These are phyloP conservation scores for Nannospalax galili DNA, from an alignment of 2,113 vertebrate species.

Conservation along the genomic window DNA sequence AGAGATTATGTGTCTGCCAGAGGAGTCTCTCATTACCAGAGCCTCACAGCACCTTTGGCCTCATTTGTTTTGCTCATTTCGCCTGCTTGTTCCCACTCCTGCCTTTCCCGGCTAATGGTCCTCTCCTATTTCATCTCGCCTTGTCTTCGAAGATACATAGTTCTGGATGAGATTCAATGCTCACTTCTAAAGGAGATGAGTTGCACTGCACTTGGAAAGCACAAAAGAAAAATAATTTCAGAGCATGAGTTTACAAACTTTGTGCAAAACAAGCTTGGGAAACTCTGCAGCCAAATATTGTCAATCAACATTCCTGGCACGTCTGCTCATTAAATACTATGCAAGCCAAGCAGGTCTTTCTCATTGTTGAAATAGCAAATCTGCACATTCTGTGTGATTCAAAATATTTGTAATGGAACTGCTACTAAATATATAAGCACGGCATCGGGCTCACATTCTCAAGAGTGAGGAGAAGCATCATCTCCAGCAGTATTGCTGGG, in stretches of 20 bases:
- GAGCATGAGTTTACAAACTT: conserved; percentile 71
- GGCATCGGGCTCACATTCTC: conserved; percentile 28
- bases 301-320: conserved; percentile 72
- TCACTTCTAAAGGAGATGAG: conserved; percentile 27
- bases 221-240: conserved; percentile 62
- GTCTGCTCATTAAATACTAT: conserved; percentile 72
- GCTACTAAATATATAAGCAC: conserved; percentile 65
- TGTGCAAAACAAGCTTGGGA: conserved; percentile 66
- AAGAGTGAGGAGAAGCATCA: neutral
- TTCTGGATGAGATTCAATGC: neutral
- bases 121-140: neutral
- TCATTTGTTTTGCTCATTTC: neutral
- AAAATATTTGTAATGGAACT: conserved; percentile 73
- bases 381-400: conserved; percentile 69
- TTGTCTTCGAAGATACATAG: neutral
- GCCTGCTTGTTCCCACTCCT: neutral
- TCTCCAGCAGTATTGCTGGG: neutral
- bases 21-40: neutral
- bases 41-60: neutral
- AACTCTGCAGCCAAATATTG: conserved; percentile 64
- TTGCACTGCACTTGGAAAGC: neutral
- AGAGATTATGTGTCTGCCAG: neutral
- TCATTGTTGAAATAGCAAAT: conserved; percentile 70
- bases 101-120: neutral
- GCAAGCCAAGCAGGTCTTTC: conserved; percentile 73